Base-by-base conservation (phyloP, 2,888 invertebrate genomes). In the Dryobota labecula region DNA sequence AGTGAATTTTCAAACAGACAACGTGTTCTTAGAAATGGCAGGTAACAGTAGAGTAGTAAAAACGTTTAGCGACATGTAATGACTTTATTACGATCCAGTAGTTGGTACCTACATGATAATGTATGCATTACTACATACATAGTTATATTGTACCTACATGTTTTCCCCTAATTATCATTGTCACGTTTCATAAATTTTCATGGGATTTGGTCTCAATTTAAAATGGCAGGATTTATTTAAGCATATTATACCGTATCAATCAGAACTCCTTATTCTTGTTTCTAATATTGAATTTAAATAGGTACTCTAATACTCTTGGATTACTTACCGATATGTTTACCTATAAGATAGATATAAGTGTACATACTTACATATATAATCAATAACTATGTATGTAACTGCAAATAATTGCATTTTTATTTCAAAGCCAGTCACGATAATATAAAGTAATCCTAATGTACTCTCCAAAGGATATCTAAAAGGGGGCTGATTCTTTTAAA, bases 21-120 rank as follows among this genome's bases (percentile, higher is more conserved):
- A 13, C 45, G 18, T n/a, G 13, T 70, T 72, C 78, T 64, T 45
- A 57, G 77, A 65, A 64, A 77, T 30, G 5, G n/a, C n/a, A n/a
- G n/a, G 30, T 76, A 65, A 61, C 56, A 53, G 5, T 30, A 53
- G 24, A 36, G 30, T 58, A n/a, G 13, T 67, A n/a, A 13, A 61
- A 70, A 60, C 71, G 51, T 60, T 76, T 54, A 76, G 38, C 13
- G 27, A 13, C 43, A 54, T 49, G n/a, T 61, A 66, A 66, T 72
- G 67, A 47, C 33, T 77, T 62, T 49, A 60, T 67, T 74, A 57
- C 45, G 15, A 53, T 54, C 67, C 24, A 61, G 30, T 51, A 43
- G 36, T 56, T 43, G 56, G 15, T 54, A 43, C 20, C 1, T 63
- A 71, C 15, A 68, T 41, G 45, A 18, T 49, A 78, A 70, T 69